Evolutionary conservation across 2,113 vertebrate genomes (phyloP), one percentile per base, ranked within the genome.

Genomic region (Lophotis ruficrista): DNA sequence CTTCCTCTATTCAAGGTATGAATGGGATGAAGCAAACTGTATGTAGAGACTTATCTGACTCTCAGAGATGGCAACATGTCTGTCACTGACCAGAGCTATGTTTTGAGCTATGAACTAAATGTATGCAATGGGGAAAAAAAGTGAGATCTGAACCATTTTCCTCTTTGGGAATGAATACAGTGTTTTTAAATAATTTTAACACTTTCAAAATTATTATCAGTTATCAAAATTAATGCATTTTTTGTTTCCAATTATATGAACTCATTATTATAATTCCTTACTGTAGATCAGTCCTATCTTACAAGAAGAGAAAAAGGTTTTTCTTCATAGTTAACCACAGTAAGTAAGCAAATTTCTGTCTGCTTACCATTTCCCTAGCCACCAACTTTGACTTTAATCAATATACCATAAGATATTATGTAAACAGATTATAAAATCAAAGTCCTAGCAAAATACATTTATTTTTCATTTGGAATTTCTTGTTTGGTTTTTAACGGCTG

Each of bases 71-170:
- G 10, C 13, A 64, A 8, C 3, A 19, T 11, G 7, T 33, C 54
- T 64, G 6, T 56, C 17, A 31, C 37, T 58, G n/a, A n/a, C 7
- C 24, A 75, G 7, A 78, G 4, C 3, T 35, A 4, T 20, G 5
- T 37, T 84, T 75, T 68, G 15, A 64, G 38, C 28, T 80, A 47
- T 12, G 60, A 83, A 35, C 6, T 38, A 56, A 54, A 50, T 22
- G 2, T 12, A 38, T 58, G 14, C 4, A 66, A 12, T 23, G 6
- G 5, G 3, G 4, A 1, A 0, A 71, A 45, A 56, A 47, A 50
- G 9, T 8, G 13, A 53, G 14, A 88, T 56, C 10, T 27, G 18
- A 87, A 38, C 2, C 0, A 4, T 87, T 70, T 77, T 73, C 7
- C 11, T 77, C 25, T 35, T 16, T 19, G 23, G n/a, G 86, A 91